Base-by-base conservation (phyloP, 2,888 invertebrate species). In the Psylliodes chrysocephalus region DNA sequence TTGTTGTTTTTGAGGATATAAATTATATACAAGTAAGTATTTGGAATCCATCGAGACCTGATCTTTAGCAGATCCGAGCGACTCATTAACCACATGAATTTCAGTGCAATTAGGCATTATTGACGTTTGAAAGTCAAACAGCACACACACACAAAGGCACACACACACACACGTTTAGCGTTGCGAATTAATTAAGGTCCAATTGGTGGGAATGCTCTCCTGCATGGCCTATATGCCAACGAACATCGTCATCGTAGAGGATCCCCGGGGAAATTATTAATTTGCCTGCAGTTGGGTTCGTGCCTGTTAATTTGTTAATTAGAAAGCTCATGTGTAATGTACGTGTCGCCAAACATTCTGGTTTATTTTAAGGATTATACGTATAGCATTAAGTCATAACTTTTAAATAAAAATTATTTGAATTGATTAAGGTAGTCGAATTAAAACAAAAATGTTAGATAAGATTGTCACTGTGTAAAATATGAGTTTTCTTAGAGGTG, bases 271-370 rank as follows among this genome's bases (percentile, higher is more conserved):
- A 44, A 55, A 55, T 55, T 55, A 19, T 44, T 55, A 55, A 55
- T 55, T 55, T 55, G 44, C 55, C 55, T 42, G 42, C 42, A 42
- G 42, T 42, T 42, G 18, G 6, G 42, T 42, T 42, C 42, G 6
- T 46, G 55, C 33, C 55, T 55, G 12, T 55, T 55, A 55, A 55
- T 55, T 33, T 33, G 19, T 46, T 55, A 46, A 55, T 55, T 55
- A 55, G 33, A 33, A 44, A 17, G 44, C 33, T 55, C 44, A 12
- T 55, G 55, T 55, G 42, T 42, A 42, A 42, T 42, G 42, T 42
- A 42, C 42, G 42, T 42, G 42, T 42, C 46, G 46, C 28, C 46
- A 55, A 55, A 55, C 44, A 44, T 55, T 14, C 18, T 46, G 42
- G 42, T 44, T 54, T 30, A 44, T 55, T 30, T 55, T 44, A 42